A percentile compares a stretch with the other conserved stretches of the same genome.
These are phyloP conservation scores for Margarornis squamiger DNA, from an alignment of 2,797 vertebrate species.

Conservation along the genomic window DNA sequence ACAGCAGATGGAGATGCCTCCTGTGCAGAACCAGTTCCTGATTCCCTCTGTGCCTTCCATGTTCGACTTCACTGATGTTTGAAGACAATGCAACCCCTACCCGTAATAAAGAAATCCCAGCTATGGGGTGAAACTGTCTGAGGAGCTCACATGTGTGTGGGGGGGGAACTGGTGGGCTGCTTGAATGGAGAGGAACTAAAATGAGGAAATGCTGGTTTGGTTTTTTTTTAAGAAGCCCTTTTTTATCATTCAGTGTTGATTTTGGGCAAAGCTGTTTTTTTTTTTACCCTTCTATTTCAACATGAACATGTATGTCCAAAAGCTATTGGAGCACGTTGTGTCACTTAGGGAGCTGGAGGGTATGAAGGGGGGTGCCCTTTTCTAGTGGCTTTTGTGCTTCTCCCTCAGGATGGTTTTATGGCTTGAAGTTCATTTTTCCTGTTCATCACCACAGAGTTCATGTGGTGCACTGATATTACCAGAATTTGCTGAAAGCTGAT, in stretches of 20 bases:
- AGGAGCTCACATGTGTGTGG: too few species aligned
- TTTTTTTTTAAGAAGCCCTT: neutral
- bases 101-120: neutral
- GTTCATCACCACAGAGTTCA: neutral
- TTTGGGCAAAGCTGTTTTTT: neutral
- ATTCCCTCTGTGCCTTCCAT: neutral
- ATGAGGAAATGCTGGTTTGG: neutral
- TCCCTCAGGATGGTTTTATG: fast-evolving
- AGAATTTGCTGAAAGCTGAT: neutral
- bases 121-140: neutral
- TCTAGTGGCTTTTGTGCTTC: neutral
- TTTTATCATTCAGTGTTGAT: neutral
- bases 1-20: neutral
- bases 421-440: neutral
- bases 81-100: fast-evolving
- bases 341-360: neutral
- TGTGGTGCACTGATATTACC: neutral
- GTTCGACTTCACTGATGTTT: neutral
- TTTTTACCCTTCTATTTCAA: neutral
- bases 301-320: fast-evolving
- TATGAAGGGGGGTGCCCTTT: neutral
- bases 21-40: neutral
- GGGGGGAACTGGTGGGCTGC: neutral
- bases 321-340: neutral
- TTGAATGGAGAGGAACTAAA: neutral